These are phyloP conservation scores for Umimayanthus kanabou DNA, from an alignment of 92 coral and sea anemone genomes.

Conservation along the genomic window DNA sequence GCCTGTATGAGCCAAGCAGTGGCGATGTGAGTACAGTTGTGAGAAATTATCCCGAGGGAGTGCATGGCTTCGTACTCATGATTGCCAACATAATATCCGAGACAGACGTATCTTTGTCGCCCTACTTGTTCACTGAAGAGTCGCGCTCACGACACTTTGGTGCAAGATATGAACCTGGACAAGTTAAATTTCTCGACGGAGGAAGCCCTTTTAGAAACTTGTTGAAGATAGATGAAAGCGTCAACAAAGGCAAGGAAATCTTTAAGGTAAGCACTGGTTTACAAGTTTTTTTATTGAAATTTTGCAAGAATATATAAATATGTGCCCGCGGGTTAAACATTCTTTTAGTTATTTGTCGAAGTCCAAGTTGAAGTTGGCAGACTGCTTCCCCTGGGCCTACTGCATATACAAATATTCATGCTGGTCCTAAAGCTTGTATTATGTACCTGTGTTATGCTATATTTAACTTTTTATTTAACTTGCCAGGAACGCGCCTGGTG, in stretches of 20 bases:
- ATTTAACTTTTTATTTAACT: too few relatives aligned
- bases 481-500: too few relatives aligned
- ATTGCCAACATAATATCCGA: constrained; percentile 69
- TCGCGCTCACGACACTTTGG: neutral
- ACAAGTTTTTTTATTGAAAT: too few relatives aligned
- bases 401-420: too few relatives aligned
- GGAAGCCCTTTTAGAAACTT: constrained; percentile 31
- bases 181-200: constrained; percentile 1
- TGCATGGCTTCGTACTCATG: constrained; percentile 72
- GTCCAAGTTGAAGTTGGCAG: too few relatives aligned
- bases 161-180: constrained; percentile 38
- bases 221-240: neutral
- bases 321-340: too few relatives aligned
- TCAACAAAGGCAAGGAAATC: neutral
- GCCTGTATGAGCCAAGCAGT: constrained; percentile 68
- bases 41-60: constrained; percentile 72
- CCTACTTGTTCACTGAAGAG: constrained; percentile 47
- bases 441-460: too few relatives aligned
- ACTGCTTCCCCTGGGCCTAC: too few relatives aligned
- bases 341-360: too few relatives aligned
- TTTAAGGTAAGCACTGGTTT: too few relatives aligned
- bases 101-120: constrained; percentile 49
- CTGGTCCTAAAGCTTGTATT: too few relatives aligned
- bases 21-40: constrained; percentile 75
- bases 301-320: too few relatives aligned